Conservation (phyloP, 2,797 vertebrate genomes). For the Melanotaenia pygmaea region DNA sequence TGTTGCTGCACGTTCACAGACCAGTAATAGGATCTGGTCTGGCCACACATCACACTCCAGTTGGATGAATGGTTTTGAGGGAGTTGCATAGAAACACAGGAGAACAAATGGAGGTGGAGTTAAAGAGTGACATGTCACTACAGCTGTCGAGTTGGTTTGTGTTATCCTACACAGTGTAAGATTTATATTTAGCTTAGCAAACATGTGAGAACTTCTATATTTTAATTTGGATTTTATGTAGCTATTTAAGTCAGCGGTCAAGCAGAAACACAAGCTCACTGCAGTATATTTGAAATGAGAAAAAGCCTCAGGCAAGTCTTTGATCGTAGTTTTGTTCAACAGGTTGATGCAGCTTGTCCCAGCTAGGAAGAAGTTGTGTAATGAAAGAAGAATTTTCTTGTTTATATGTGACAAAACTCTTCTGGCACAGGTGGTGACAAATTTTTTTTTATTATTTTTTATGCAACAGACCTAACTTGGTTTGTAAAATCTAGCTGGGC, state of each 20-base stretch:
- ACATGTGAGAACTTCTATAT: not conserved
- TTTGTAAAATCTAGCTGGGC: not conserved
- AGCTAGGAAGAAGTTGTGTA: constrained; percentile 16
- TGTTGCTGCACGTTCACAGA: constrained; percentile 73
- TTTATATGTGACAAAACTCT: constrained; percentile 1
- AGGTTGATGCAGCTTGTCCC: constrained; percentile 6
- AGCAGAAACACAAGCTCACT: not conserved
- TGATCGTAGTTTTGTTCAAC: constrained; percentile 27
- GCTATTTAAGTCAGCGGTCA: not conserved
- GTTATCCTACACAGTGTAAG: constrained; percentile 17
- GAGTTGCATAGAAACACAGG: constrained; percentile 49
- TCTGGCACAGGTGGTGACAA: not conserved
- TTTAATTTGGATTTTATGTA: not conserved
- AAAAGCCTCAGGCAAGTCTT: constrained; percentile 15
- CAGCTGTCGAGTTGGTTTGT: constrained; percentile 47
- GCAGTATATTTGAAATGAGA: constrained; percentile 7
- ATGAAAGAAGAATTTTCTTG: constrained; percentile 1
- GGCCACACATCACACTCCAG: constrained; percentile 65
- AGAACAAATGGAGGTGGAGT: constrained; percentile 74
- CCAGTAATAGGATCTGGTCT: constrained; percentile 74
- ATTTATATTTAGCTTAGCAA: constrained; percentile 9
- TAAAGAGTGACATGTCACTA: constrained; percentile 50
- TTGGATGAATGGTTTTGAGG: constrained; percentile 59
- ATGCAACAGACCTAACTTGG: not conserved
- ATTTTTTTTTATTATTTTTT: not conserved